phyloP scores from a whole-genome alignment of 2,888 invertebrate genomes.

The Hymenopus coronatus region DNA sequence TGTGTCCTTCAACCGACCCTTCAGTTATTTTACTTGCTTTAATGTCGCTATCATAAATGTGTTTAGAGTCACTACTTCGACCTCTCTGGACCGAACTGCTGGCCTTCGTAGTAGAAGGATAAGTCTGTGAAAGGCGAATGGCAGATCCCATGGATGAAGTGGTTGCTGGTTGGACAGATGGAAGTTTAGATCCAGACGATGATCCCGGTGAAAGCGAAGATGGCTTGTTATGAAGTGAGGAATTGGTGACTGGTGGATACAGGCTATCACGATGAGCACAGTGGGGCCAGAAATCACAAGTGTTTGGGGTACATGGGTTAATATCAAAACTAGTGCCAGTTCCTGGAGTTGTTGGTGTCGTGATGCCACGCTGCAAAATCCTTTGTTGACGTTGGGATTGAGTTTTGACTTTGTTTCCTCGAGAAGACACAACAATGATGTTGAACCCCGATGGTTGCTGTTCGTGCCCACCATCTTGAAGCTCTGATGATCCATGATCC shows the following conservation, averaged over 20 bases:
- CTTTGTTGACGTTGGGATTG: constrained; percentile 39
- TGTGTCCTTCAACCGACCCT: background rate
- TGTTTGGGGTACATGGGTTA: constrained; percentile 52
- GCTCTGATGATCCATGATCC: background rate
- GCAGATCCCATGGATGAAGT: constrained; percentile 38
- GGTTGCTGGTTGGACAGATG: background rate
- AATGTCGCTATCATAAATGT: constrained; percentile 34
- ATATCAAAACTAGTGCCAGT: constrained; percentile 39
- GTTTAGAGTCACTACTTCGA: constrained; percentile 48
- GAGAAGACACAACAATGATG: constrained; percentile 34
- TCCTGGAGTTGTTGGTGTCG: constrained; percentile 49
- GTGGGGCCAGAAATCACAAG: constrained; percentile 64
- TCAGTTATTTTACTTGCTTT: background rate
- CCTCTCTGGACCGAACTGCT: background rate
- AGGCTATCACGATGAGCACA: constrained; percentile 50
- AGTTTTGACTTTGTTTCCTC: constrained; percentile 37
- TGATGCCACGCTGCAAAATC: constrained; percentile 50
- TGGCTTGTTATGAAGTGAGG: constrained; percentile 33
- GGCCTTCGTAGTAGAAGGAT: constrained; percentile 45
- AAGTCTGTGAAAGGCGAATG: constrained; percentile 55
- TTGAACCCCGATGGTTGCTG: constrained; percentile 39
- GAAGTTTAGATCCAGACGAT: constrained; percentile 21
- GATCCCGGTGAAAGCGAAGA: constrained; percentile 30
- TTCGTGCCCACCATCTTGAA: constrained; percentile 37
- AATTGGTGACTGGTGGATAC: constrained; percentile 24